phyloP scores from a whole-genome alignment of 2,113 vertebrate genomes.

The Chionodraco myersi region DNA sequence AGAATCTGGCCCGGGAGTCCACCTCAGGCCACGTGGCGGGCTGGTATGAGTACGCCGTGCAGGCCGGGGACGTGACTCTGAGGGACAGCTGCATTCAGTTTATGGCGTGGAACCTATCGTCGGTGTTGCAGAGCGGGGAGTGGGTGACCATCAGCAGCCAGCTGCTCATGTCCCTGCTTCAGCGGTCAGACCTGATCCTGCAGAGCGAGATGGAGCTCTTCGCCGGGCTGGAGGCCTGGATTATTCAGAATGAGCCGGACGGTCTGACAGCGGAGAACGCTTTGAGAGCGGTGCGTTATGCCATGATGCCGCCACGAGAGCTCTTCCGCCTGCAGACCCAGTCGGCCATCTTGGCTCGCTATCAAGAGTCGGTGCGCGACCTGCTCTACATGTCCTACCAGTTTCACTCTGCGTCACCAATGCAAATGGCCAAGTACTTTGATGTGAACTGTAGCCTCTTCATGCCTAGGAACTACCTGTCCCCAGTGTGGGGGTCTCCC shows the following conservation, averaged over 20 bases:
- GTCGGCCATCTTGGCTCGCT: constrained; percentile 86
- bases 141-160: constrained; percentile 88
- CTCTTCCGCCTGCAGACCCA: constrained; percentile 93
- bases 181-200: constrained; percentile 92
- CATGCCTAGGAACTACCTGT: constrained; percentile 95
- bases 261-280: constrained; percentile 84
- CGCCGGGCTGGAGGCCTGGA: constrained; percentile 89
- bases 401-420: constrained; percentile 93
- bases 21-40: constrained; percentile 89
- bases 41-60: constrained; percentile 93
- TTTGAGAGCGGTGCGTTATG: constrained; percentile 90
- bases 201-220: constrained; percentile 94
- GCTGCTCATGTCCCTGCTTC: constrained; percentile 89
- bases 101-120: constrained; percentile 94
- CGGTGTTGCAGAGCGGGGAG: constrained; percentile 86
- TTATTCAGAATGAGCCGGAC: constrained; percentile 84
- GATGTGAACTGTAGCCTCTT: constrained; percentile 96
- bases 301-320: constrained; percentile 93
- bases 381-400: constrained; percentile 95
- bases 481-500: constrained; percentile 88
- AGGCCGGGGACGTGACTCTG: constrained; percentile 83
- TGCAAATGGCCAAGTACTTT: constrained; percentile 94
- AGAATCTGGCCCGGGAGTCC: constrained; percentile 87
- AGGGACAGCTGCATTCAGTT: constrained; percentile 92
- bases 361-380: constrained; percentile 88